Evolutionary conservation across 2,888 invertebrate species (phyloP), one percentile per base, ranked within the genome.

Genomic region (Tetramorium bicarinatum): DNA sequence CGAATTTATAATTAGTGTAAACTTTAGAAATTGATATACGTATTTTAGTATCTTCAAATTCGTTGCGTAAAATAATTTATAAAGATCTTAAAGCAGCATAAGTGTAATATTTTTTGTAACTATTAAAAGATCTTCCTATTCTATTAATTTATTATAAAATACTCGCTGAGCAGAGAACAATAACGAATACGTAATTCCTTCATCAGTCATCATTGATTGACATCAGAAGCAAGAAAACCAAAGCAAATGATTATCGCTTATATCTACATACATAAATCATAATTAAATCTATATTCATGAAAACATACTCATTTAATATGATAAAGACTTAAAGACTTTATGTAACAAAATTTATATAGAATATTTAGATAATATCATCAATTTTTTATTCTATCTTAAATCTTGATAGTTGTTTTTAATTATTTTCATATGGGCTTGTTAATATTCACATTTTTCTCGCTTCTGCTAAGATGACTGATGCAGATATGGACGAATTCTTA

Each of bases 81-180:
- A 56, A 85, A 38, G 21, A 47, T 79, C 47, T 80, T 82, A 4
- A 74, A 80, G 29, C 56, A 80, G 59, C 59, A 79, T 67, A 25
- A 56, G 4, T 44, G 21, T 49, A 56, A 77, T 54, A 56, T 34
- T 79, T 80, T 59, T 80, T 38, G 18, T 80, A 25, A 44, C 3
- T 44, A 59, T 80, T 72, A 71, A 71, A 47, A 61, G 25, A 47
- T 71, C 59, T 72, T 82, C 9, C 9, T 54, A 49, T 85, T 85
- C 56, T 81, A 66, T 83, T 76, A 64, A 83, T 41, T 29, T 52
- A 69, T 56, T 72, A 41, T 38, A 25, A 25, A 38, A 64, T 75
- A 54, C 15, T 56, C 18, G 9, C 72, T 25, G 21, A 77, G 67
- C 47, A 44, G 47, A 76, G 38, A 82, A 86, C 49, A 86, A 84